These are phyloP conservation scores for Thamnophis sirtalis DNA, from an alignment of 2,113 vertebrate species.

Conservation along the genomic window DNA sequence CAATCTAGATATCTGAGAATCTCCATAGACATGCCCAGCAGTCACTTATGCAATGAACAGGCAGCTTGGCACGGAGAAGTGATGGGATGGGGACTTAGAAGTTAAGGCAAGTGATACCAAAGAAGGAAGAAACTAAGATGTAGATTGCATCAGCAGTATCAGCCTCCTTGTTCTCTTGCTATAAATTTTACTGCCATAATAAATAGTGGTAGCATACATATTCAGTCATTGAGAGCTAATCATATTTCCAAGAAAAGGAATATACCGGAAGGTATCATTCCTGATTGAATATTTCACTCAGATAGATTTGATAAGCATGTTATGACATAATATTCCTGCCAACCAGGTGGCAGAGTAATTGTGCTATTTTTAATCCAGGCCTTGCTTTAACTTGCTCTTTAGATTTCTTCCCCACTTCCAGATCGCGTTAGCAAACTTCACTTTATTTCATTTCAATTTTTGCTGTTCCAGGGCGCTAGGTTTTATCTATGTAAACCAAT, in stretches of 20 bases:
- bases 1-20: too few species aligned
- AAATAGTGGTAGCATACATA: background rate
- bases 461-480: background rate
- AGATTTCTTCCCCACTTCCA: background rate
- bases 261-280: background rate
- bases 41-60: background rate
- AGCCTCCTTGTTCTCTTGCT: background rate
- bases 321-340: background rate
- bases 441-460: background rate
- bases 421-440: background rate
- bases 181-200: background rate
- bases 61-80: background rate
- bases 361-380: background rate
- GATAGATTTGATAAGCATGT: background rate
- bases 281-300: background rate
- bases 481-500: background rate
- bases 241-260: background rate
- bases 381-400: background rate
- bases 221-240: background rate
- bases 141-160: background rate
- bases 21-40: background rate
- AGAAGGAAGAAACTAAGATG: background rate
- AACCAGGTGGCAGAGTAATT: background rate
- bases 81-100: background rate
- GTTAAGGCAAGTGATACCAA: background rate